Conservation (phyloP, 2,797 vertebrate species). For the Hypotaenidia okinawae region DNA sequence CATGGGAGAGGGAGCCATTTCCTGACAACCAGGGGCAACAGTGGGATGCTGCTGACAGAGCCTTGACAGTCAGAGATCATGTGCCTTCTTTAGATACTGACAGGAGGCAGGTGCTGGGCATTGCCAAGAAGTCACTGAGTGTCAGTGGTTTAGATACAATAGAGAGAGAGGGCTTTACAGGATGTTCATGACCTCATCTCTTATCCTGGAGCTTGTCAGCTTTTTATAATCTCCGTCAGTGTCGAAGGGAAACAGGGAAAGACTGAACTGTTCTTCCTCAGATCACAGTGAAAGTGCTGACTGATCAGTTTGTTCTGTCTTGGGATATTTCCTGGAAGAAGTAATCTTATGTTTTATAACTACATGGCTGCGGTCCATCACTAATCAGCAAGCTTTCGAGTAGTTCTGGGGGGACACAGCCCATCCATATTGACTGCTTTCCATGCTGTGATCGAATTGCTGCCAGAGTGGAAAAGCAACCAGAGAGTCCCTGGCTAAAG, state of each 20-base stretch:
- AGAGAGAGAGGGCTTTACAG: not conserved
- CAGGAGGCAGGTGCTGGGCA: not conserved
- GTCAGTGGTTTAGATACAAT: not conserved
- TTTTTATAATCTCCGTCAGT: not conserved
- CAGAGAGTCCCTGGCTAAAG: not conserved
- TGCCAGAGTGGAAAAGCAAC: not conserved
- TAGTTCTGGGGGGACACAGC: not conserved
- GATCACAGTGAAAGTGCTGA: not conserved
- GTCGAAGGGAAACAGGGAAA: not conserved
- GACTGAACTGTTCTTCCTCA: not conserved
- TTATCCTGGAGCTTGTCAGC: not conserved
- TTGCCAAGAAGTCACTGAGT: not conserved
- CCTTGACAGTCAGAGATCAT: rapidly evolving
- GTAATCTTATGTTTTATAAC: not conserved
- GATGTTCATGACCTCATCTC: constrained; percentile 10
- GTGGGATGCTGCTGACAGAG: not conserved
- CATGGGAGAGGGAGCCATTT: not conserved
- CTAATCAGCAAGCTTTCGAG: not conserved
- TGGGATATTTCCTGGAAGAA: constrained; percentile 37
- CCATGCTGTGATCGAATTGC: rapidly evolving
- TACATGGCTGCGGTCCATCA: not conserved
- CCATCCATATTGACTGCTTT: not conserved
- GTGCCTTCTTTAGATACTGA: not conserved
- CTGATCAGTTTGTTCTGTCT: not conserved
- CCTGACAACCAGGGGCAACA: not conserved